These are phyloP conservation scores for Sesia apiformis DNA, from an alignment of 2,888 invertebrate genomes.

Conservation along the genomic window DNA sequence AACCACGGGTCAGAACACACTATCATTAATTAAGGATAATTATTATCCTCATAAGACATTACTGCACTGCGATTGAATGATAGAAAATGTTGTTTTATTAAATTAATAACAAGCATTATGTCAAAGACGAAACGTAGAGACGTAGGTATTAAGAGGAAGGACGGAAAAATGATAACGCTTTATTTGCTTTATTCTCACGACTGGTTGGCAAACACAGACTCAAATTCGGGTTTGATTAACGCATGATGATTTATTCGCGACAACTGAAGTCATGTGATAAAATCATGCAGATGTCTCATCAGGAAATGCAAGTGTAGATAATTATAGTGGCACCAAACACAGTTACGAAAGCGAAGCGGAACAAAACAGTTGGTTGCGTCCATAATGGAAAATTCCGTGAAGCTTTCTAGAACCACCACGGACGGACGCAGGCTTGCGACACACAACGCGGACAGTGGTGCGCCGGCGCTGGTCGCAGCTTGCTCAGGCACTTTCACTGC, in stretches of 20 bases:
- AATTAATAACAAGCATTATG: too few relatives aligned
- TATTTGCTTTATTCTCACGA: neutral
- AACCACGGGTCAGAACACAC: too few relatives aligned
- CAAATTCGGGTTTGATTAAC: neutral
- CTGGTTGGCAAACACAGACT: neutral
- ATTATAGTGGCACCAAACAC: conserved; percentile 1
- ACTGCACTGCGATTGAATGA: too few relatives aligned
- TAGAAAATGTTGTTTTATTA: too few relatives aligned
- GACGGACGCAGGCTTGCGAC: conserved; percentile 19
- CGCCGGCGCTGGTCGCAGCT: conserved; percentile 17
- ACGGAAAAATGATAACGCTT: too few relatives aligned
- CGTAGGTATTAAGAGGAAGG: too few relatives aligned
- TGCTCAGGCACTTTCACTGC: conserved; percentile 57
- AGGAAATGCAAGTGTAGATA: conserved; percentile 6
- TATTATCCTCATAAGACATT: too few relatives aligned
- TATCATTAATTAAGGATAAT: too few relatives aligned
- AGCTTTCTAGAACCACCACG: conserved; percentile 53
- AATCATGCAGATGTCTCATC: conserved; percentile 4
- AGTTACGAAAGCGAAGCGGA: conserved; percentile 23
- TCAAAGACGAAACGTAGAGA: too few relatives aligned
- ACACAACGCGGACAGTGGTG: conserved; percentile 23
- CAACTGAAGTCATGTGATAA: neutral
- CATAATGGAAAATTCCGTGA: conserved; percentile 44
- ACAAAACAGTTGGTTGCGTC: conserved; percentile 20
- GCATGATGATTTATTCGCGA: neutral